phyloP scores from a whole-genome alignment of 2,113 vertebrate species.

The Ahaetulla prasina region DNA sequence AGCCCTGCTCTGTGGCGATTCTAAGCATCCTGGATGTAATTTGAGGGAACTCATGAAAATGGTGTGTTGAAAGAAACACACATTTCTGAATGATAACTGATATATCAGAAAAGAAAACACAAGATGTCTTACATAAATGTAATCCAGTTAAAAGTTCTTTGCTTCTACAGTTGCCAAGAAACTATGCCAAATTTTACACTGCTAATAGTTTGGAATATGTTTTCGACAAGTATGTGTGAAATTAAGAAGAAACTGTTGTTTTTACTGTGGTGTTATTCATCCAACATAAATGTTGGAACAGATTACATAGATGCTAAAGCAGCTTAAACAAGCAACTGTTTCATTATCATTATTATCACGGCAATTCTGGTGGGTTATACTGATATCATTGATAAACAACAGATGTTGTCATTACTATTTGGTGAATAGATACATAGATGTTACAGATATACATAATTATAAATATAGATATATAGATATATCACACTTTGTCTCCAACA shows the following conservation, averaged over 20 bases:
- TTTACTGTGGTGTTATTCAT: neutral
- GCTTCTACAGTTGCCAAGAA: neutral
- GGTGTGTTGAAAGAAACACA: neutral
- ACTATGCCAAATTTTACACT: neutral
- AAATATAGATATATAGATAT: neutral
- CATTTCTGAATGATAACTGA: neutral
- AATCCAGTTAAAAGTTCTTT: neutral
- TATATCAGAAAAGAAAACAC: neutral
- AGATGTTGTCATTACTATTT: neutral
- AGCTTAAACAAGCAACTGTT: neutral
- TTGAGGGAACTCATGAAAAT: neutral
- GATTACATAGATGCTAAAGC: neutral
- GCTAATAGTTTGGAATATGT: neutral
- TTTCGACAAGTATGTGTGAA: neutral
- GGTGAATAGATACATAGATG: neutral
- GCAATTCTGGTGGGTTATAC: neutral
- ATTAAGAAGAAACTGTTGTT: neutral
- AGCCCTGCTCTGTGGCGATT: neutral
- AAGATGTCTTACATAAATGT: neutral
- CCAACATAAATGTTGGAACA: neutral
- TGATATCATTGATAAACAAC: neutral
- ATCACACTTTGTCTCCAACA: neutral
- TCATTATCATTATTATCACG: neutral
- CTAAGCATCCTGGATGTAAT: neutral
- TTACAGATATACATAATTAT: neutral